Evolutionary conservation across 2,113 vertebrate species (phyloP).

Genomic region (Capreolus pygargus): DNA sequence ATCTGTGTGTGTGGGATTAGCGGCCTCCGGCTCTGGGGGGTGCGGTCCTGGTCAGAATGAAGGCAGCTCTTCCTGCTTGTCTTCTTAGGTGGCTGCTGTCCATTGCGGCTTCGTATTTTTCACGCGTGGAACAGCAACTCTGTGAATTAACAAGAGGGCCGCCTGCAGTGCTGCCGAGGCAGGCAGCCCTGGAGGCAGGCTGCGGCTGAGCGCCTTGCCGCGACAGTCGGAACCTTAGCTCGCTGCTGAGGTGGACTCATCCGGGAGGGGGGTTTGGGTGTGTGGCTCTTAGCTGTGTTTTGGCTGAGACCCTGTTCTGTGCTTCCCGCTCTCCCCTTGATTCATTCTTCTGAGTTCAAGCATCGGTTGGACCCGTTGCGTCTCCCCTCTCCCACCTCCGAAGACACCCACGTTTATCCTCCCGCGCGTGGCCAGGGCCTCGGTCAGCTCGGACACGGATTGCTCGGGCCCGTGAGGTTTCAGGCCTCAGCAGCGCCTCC

Average conservation of each 20-base stretch:
- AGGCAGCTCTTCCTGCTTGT: background rate
- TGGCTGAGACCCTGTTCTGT: background rate
- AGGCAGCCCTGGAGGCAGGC: background rate
- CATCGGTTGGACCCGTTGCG: background rate
- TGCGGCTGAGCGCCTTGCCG: background rate
- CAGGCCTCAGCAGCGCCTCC: background rate
- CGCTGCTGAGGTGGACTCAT: background rate
- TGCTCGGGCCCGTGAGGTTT: background rate
- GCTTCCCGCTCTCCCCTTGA: background rate
- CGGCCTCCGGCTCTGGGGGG: background rate
- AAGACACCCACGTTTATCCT: rapidly evolving
- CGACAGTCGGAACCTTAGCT: background rate
- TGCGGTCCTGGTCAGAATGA: background rate
- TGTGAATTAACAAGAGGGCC: background rate
- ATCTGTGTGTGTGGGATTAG: background rate
- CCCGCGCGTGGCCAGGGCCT: background rate
- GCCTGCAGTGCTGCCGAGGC: background rate
- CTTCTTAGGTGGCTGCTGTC: background rate
- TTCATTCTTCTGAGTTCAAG: background rate
- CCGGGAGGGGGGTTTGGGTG: no score
- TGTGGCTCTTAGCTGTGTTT: background rate
- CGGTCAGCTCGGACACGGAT: background rate
- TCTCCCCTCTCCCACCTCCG: background rate
- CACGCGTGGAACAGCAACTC: background rate
- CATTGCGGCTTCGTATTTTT: background rate